Percentiles rank a stretch among this genome's conserved stretches.
Evolutionary conservation across 2,797 vertebrate species (phyloP).

Genomic region (Schizopygopsis pylzovi): DNA sequence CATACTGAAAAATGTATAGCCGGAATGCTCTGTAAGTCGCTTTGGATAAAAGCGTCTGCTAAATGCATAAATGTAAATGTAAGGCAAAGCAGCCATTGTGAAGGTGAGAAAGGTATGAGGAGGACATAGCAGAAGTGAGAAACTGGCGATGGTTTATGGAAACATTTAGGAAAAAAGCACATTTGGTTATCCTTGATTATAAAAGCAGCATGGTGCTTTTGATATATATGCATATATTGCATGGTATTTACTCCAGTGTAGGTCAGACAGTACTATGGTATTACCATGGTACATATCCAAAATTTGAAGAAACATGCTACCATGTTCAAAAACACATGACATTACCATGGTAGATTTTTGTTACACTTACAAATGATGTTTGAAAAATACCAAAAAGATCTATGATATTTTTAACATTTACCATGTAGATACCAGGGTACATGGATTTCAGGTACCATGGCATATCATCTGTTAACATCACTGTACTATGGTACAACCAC

Average conservation of each 20-base stretch:
- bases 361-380: background rate
- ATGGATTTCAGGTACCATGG: background rate
- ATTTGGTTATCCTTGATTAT: background rate
- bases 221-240: background rate
- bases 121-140: conserved; percentile 3
- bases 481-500: background rate
- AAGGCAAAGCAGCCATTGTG: background rate
- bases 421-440: background rate
- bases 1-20: too few species aligned
- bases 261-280: background rate
- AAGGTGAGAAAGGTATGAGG: conserved; percentile 31
- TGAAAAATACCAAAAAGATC: too few species aligned
- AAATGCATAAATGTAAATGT: too few species aligned
- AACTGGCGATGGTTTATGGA: background rate
- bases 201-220: background rate
- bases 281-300: background rate
- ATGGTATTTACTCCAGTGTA: background rate
- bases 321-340: background rate
- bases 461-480: background rate
- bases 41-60: too few species aligned
- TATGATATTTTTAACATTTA: background rate
- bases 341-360: background rate
- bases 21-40: too few species aligned
- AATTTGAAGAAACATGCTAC: background rate
- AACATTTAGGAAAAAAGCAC: background rate